Percentiles rank a stretch among this genome's conserved stretches.
Conservation (phyloP, 2,113 vertebrate genomes). For the Cebidichthys violaceus region DNA sequence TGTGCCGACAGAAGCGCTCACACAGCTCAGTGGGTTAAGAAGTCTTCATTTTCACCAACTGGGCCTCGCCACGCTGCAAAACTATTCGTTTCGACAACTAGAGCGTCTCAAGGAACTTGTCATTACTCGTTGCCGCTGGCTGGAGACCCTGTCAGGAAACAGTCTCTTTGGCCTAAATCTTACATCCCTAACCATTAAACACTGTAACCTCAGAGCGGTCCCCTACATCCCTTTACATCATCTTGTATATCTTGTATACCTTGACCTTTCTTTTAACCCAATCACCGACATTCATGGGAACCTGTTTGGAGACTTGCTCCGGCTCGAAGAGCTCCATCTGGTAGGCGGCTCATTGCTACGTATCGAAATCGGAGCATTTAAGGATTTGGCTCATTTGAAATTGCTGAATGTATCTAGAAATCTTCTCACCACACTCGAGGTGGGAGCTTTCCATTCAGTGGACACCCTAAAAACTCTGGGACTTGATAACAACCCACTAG, state of each 20-base stretch:
- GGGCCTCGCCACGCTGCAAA: conserved; percentile 77
- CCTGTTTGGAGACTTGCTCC: conserved; percentile 80
- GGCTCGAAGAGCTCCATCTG: conserved; percentile 88
- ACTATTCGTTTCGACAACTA: conserved; percentile 83
- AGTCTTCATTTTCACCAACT: conserved; percentile 81
- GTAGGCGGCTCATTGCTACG: conserved; percentile 79
- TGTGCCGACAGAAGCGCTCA: conserved; percentile 84
- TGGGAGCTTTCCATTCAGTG: conserved; percentile 84
- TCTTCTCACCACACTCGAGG: conserved; percentile 85
- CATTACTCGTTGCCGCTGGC: conserved; percentile 83
- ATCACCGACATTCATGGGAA: conserved; percentile 82
- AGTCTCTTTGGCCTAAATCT: conserved; percentile 89
- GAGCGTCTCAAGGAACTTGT: conserved; percentile 82
- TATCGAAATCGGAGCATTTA: conserved; percentile 85
- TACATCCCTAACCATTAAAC: conserved; percentile 85
- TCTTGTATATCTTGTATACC: conserved; percentile 85
- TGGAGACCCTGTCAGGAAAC: conserved; percentile 82
- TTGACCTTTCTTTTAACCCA: conserved; percentile 91
- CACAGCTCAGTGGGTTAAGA: conserved; percentile 77
- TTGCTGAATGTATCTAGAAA: conserved; percentile 88
- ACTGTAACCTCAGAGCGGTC: conserved; percentile 84
- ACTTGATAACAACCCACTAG: conserved; percentile 87
- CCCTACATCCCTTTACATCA: conserved; percentile 85
- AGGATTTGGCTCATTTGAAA: conserved; percentile 80
- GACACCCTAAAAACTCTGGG: conserved; percentile 83